Conservation (phyloP, 2,888 invertebrate species). For the Silvanus unidentatus region DNA sequence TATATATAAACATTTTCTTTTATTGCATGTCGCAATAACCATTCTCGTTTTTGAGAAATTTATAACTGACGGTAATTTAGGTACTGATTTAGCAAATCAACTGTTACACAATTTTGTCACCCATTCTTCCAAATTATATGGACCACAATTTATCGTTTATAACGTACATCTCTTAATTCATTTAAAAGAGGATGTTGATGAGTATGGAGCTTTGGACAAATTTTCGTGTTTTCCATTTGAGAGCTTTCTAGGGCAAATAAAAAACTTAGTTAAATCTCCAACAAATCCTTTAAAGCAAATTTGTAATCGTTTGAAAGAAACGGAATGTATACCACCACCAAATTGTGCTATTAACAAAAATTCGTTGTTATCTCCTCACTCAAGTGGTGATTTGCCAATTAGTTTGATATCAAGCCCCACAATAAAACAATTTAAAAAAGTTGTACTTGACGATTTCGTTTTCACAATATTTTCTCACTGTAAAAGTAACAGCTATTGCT, state of each 20-base stretch:
- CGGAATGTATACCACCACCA: no score
- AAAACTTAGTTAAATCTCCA: constrained; percentile 1
- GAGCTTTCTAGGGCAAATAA: constrained; percentile 6
- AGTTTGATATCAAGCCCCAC: no score
- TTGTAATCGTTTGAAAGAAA: background rate
- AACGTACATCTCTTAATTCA: constrained; percentile 8
- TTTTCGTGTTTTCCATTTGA: constrained; percentile 8
- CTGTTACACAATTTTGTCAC: constrained; percentile 6
- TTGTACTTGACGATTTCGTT: no score
- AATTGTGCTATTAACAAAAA: no score
- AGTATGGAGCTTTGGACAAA: constrained; percentile 7
- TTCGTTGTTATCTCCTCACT: no score
- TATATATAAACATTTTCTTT: constrained; percentile 8
- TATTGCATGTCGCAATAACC: constrained; percentile 6
- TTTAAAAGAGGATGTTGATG: constrained; percentile 6
- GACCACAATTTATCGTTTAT: constrained; percentile 5
- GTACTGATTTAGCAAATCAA: background rate
- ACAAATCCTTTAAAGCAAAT: constrained; percentile 6
- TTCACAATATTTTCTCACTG: no score
- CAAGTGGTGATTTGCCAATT: no score
- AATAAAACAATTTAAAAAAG: no score
- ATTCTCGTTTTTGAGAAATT: constrained; percentile 1
- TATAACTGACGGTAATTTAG: background rate
- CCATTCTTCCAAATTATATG: constrained; percentile 6
- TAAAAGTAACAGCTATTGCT: no score